A percentile compares a stretch with the other conserved stretches of the same genome.
Evolutionary conservation across 1,140 invertebrate genomes (phyloP).

Genomic region (Saccostrea glomerata): DNA sequence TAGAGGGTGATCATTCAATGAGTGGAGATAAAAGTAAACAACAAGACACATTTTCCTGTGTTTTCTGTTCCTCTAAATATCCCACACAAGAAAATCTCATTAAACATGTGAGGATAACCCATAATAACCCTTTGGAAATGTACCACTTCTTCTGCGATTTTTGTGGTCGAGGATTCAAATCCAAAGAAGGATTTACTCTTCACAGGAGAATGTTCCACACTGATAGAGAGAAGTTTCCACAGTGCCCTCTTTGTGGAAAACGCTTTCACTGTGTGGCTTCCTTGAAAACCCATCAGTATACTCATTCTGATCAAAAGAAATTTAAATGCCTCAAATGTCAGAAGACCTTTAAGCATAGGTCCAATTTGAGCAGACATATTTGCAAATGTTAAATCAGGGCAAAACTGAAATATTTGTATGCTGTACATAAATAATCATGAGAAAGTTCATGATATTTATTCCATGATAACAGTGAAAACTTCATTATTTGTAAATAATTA

Average conservation of each 20-base stretch:
- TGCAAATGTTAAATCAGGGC: neutral
- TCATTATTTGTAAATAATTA: too few species aligned
- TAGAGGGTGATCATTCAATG: neutral
- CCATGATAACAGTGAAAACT: too few species aligned
- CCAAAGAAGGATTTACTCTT: slow-evolving; percentile 10
- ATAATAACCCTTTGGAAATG: slow-evolving; percentile 12
- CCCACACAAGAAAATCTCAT: neutral
- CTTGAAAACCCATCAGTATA: neutral
- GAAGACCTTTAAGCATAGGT: neutral
- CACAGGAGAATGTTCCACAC: slow-evolving; percentile 37
- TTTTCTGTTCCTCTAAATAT: slow-evolving; percentile 13
- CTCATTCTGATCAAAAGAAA: slow-evolving; percentile 1
- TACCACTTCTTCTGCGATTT: slow-evolving; percentile 8
- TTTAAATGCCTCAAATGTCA: slow-evolving; percentile 31
- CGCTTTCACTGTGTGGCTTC: slow-evolving; percentile 31
- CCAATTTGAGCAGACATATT: neutral
- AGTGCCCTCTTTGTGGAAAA: slow-evolving; percentile 3
- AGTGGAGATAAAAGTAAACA: neutral
- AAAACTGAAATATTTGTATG: neutral
- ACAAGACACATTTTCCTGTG: slow-evolving; percentile 35
- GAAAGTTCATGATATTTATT: too few species aligned
- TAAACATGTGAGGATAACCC: neutral
- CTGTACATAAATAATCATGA: too few species aligned
- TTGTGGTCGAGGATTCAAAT: slow-evolving; percentile 38
- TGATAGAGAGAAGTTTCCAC: slow-evolving; percentile 1